Percentiles rank a stretch among this genome's conserved stretches.
Evolutionary conservation across 2,888 invertebrate genomes (phyloP).

Genomic region (Margaritifera margaritifera): DNA sequence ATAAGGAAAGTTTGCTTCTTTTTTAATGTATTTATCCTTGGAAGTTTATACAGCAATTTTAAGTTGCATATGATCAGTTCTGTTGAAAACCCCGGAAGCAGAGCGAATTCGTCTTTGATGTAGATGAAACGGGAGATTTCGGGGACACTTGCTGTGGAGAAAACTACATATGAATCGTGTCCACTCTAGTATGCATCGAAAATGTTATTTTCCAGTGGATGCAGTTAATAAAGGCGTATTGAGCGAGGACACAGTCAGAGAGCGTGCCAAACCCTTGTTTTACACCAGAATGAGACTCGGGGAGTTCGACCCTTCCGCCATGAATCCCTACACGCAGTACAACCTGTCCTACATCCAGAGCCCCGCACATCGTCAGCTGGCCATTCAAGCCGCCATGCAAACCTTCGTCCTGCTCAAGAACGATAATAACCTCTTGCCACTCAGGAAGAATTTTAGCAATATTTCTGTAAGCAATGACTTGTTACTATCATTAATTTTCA

Average conservation of each 20-base stretch:
- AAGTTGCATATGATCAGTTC: too few species aligned
- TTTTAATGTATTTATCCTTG: too few species aligned
- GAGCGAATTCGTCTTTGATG: too few species aligned
- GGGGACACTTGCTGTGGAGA: too few species aligned
- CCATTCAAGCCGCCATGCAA: conserved; percentile 58
- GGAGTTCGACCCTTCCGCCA: conserved; percentile 60
- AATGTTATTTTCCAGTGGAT: conserved; percentile 25
- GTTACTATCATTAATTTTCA: too few species aligned
- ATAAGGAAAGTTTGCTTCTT: too few species aligned
- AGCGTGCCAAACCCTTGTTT: conserved; percentile 56
- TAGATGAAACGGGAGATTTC: too few species aligned
- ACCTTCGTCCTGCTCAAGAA: conserved; percentile 66
- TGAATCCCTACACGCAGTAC: conserved; percentile 60
- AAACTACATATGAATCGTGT: too few species aligned
- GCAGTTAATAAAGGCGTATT: conserved; percentile 46
- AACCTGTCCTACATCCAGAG: conserved; percentile 48
- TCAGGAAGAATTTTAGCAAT: conserved; percentile 36
- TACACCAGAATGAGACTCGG: conserved; percentile 64
- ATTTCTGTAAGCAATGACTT: conserved; percentile 27
- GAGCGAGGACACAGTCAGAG: conserved; percentile 38
- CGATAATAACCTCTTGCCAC: conserved; percentile 27
- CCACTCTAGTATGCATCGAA: not conserved
- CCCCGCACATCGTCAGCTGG: conserved; percentile 44
- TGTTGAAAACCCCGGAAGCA: too few species aligned
- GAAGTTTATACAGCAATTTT: too few species aligned